A percentile compares a stretch with the other conserved stretches of the same genome.
Evolutionary conservation across 2,888 invertebrate species (phyloP).

Genomic region (Ochropleura leucogaster): DNA sequence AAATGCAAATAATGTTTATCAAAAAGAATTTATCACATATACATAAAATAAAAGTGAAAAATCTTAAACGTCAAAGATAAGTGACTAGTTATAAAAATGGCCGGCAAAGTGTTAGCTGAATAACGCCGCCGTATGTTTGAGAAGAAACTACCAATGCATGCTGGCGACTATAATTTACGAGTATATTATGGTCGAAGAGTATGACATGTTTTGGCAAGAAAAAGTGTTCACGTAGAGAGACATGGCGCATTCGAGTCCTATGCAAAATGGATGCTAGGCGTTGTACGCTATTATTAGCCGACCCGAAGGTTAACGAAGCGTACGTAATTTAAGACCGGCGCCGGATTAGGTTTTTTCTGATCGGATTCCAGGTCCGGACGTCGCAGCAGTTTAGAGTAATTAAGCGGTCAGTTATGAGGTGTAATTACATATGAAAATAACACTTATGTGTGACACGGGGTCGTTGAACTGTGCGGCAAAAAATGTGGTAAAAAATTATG

Average conservation of each 20-base stretch:
- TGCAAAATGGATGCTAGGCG: constrained; percentile 66
- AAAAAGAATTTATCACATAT: constrained; percentile 71
- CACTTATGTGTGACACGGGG: constrained; percentile 77
- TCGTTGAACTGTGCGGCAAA: constrained; percentile 79
- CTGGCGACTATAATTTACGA: constrained; percentile 61
- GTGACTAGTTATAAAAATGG: constrained; percentile 79
- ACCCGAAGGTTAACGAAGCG: constrained; percentile 80
- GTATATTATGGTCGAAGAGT: constrained; percentile 65
- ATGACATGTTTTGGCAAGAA: constrained; percentile 85
- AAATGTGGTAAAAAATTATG: constrained; percentile 76
- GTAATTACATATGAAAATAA: constrained; percentile 87
- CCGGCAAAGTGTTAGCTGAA: constrained; percentile 61
- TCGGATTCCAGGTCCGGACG: constrained; percentile 76
- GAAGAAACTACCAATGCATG: constrained; percentile 49
- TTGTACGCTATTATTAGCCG: constrained; percentile 72
- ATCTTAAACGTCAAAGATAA: constrained; percentile 66
- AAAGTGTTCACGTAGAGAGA: constrained; percentile 80
- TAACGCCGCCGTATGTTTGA: constrained; percentile 52
- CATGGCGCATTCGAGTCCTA: constrained; percentile 71
- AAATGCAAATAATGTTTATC: constrained; percentile 72
- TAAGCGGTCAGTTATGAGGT: constrained; percentile 84
- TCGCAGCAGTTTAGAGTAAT: constrained; percentile 85
- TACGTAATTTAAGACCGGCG: constrained; percentile 78
- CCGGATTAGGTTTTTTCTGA: constrained; percentile 81
- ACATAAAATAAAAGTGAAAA: constrained; percentile 65